Evolutionary conservation across 2,888 invertebrate genomes (phyloP).

Genomic region (Cantharis lateralis): DNA sequence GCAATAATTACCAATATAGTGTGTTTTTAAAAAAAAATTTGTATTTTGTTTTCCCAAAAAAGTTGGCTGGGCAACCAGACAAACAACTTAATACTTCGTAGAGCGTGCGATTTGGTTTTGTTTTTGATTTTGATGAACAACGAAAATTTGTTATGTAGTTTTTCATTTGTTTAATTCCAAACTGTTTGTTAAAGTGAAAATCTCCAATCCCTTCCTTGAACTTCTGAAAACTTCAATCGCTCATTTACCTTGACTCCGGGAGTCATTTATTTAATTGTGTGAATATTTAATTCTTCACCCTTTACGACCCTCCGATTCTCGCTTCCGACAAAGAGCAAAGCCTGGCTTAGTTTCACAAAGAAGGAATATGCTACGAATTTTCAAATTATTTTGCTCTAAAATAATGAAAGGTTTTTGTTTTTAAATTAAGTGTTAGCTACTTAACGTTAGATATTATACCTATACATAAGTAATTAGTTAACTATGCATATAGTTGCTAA

Average conservation of each 20-base stretch:
- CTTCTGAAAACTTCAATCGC: neutral
- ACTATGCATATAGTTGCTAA: neutral
- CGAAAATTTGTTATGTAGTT: no score
- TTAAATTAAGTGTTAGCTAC: neutral
- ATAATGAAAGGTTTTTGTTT: neutral
- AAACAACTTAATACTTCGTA: no score
- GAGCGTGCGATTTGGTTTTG: no score
- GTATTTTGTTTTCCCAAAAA: no score
- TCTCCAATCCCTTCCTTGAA: neutral
- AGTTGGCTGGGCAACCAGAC: no score
- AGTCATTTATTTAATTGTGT: neutral
- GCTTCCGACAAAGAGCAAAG: neutral
- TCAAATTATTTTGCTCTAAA: neutral
- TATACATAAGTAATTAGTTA: neutral
- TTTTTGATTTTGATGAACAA: no score
- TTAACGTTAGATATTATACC: neutral
- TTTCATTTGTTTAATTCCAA: no score
- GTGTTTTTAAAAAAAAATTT: no score
- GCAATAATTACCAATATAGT: no score
- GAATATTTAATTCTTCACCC: neutral
- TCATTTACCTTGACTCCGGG: neutral
- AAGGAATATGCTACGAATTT: neutral
- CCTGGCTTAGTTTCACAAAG: neutral
- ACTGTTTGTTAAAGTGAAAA: neutral
- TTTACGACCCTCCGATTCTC: neutral